Percentiles rank a stretch among this genome's conserved stretches.
Conservation (phyloP, 2,113 vertebrate species). For the Pygoscelis adeliae region DNA sequence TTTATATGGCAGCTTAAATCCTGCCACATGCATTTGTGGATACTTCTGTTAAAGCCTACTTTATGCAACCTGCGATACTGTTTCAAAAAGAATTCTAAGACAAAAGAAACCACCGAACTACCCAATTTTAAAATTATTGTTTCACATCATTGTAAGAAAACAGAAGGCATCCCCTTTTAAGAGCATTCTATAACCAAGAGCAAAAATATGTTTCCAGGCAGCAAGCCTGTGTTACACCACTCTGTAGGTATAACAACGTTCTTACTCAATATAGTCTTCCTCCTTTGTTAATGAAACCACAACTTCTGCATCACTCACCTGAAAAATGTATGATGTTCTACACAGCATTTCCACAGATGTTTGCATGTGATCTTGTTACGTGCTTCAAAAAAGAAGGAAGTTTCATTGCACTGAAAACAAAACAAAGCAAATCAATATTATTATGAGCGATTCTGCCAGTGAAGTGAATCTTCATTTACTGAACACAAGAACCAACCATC, state of each 20-base stretch:
- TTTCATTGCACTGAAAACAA: constrained; percentile 85
- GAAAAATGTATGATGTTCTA: constrained; percentile 91
- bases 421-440: background rate
- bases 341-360: constrained; percentile 90
- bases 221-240: background rate
- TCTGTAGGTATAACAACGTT: background rate
- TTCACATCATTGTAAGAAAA: background rate
- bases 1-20: background rate
- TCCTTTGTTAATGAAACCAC: background rate
- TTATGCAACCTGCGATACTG: background rate
- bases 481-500: background rate
- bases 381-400: constrained; percentile 90
- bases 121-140: background rate
- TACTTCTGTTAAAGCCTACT: background rate
- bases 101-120: background rate
- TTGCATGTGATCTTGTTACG: constrained; percentile 84
- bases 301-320: constrained; percentile 71
- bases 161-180: background rate
- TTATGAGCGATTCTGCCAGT: background rate
- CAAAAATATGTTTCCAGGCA: background rate
- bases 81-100: background rate
- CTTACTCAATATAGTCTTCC: background rate
- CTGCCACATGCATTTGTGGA: background rate
- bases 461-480: background rate
- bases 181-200: background rate